phyloP scores from a whole-genome alignment of 2,797 vertebrate genomes.

The Protosalanx chinensis region DNA sequence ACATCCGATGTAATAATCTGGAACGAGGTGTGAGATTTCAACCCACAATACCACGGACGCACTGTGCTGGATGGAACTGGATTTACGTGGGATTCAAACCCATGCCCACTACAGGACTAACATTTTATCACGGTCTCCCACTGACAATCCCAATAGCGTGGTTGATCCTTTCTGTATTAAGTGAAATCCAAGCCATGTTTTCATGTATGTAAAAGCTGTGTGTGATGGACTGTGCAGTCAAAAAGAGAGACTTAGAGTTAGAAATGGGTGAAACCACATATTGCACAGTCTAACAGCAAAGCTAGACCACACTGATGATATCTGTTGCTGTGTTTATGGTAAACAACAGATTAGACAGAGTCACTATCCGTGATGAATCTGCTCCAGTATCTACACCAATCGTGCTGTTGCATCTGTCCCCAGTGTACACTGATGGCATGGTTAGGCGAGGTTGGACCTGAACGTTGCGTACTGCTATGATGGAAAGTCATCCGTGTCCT shows the following conservation, averaged over 20 bases:
- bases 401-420: neutral
- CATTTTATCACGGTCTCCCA: no score
- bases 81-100: no score
- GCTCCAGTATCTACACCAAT: neutral
- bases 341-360: neutral
- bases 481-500: constrained; percentile 53
- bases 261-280: no score
- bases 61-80: no score
- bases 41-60: no score
- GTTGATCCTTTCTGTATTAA: neutral
- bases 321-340: constrained; percentile 2
- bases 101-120: no score
- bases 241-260: no score
- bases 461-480: constrained; percentile 45
- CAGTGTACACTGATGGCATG: constrained; percentile 13
- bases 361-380: neutral
- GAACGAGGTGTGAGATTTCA: neutral
- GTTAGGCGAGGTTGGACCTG: constrained; percentile 38
- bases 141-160: neutral
- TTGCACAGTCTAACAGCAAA: no score
- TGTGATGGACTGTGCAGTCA: no score
- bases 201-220: neutral
- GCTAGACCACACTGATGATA: no score
- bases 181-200: constrained; percentile 1
- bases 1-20: constrained; percentile 21